phyloP scores from a whole-genome alignment of 2,113 vertebrate genomes.

The Ptilorrhoa leucosticta region DNA sequence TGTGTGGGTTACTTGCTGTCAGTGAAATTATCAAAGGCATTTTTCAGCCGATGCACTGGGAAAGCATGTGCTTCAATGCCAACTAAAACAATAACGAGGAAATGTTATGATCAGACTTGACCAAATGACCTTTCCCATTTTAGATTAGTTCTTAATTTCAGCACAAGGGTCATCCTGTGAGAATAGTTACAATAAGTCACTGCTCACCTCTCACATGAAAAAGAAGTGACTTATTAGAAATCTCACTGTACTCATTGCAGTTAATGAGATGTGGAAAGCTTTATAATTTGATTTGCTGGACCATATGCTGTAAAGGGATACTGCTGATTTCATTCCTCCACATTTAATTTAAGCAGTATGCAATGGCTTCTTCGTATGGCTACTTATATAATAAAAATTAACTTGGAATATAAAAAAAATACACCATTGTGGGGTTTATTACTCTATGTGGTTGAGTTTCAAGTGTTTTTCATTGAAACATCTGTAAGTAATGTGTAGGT shows the following conservation, averaged over 20 bases:
- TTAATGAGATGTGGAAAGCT: slow-evolving; percentile 88
- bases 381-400: slow-evolving; percentile 93
- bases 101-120: slow-evolving; percentile 79
- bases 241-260: slow-evolving; percentile 82
- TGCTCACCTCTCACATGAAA: slow-evolving; percentile 77
- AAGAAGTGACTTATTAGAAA: slow-evolving; percentile 82
- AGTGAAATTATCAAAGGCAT: slow-evolving; percentile 80
- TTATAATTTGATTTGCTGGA: slow-evolving; percentile 85
- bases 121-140: slow-evolving; percentile 80
- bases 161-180: slow-evolving; percentile 74
- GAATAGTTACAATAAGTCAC: slow-evolving; percentile 78
- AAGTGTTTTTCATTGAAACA: slow-evolving; percentile 85
- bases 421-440: slow-evolving; percentile 89
- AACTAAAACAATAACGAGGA: slow-evolving; percentile 79
- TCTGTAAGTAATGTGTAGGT: slow-evolving; percentile 90
- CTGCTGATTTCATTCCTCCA: slow-evolving; percentile 84
- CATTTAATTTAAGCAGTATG: slow-evolving; percentile 85
- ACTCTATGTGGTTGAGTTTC: slow-evolving; percentile 87
- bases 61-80: slow-evolving; percentile 76
- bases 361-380: slow-evolving; percentile 84
- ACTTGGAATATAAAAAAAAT: slow-evolving; percentile 80
- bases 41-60: slow-evolving; percentile 72
- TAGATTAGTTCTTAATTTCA: slow-evolving; percentile 81
- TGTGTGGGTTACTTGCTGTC: slow-evolving; percentile 77
- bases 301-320: slow-evolving; percentile 83